These are phyloP conservation scores for Acanthornis magna DNA, from an alignment of 2,797 vertebrate genomes.

Conservation along the genomic window DNA sequence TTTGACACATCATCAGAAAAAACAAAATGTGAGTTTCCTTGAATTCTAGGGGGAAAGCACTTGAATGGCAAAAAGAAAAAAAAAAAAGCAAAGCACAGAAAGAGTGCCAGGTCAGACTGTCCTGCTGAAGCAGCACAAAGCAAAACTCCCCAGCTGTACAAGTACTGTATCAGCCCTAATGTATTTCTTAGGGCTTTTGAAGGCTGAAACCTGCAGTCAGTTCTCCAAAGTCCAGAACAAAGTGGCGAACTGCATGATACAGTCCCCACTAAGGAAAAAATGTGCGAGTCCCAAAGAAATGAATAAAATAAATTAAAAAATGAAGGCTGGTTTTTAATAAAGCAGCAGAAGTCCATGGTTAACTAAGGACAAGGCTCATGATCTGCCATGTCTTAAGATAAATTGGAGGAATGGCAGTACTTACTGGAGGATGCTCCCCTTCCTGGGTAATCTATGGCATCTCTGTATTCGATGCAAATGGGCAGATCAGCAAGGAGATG, in stretches of 20 bases:
- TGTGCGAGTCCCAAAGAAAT: background rate
- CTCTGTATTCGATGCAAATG: background rate
- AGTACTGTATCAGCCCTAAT: background rate
- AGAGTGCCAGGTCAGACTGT: background rate
- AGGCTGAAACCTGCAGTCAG: background rate
- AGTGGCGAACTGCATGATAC: background rate
- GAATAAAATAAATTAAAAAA: background rate
- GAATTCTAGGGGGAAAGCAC: constrained; percentile 28
- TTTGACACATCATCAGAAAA: constrained; percentile 28
- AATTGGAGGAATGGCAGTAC: background rate
- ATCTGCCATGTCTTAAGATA: background rate
- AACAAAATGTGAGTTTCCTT: constrained; percentile 26
- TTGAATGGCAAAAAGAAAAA: background rate
- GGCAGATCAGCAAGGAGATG: background rate
- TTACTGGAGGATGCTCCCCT: background rate
- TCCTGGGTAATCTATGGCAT: background rate
- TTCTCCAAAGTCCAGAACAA: background rate
- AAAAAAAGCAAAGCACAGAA: background rate
- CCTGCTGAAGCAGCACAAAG: constrained; percentile 20
- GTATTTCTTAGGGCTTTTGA: background rate
- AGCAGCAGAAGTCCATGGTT: background rate
- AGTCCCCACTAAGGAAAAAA: background rate
- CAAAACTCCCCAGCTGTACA: background rate
- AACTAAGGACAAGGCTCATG: background rate
- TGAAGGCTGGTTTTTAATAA: background rate